phyloP scores from a whole-genome alignment of 2,888 invertebrate genomes.

The Perizoma affinitatum region DNA sequence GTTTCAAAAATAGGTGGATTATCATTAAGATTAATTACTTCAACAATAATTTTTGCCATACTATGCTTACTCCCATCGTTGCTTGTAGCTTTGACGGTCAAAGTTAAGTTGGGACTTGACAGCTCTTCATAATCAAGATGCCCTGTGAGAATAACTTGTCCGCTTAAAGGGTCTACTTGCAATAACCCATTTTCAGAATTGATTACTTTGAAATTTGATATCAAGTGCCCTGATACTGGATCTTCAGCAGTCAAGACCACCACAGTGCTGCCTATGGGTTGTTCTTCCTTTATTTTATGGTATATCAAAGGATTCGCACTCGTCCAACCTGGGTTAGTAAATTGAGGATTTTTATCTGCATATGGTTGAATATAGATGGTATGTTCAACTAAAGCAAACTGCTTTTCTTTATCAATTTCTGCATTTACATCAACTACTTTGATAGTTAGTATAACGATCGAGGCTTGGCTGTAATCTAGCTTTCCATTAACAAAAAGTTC shows the following conservation, averaged over 20 bases:
- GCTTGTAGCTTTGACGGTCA: conserved; percentile 83
- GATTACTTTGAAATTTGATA: conserved; percentile 85
- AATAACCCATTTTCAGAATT: conserved; percentile 82
- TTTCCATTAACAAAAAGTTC: conserved; percentile 87
- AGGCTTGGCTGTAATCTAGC: conserved; percentile 89
- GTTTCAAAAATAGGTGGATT: conserved; percentile 89
- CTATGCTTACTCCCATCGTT: conserved; percentile 83
- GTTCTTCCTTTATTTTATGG: conserved; percentile 89
- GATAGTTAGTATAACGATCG: conserved; percentile 89
- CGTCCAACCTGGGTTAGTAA: conserved; percentile 89
- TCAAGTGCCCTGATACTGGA: conserved; percentile 85
- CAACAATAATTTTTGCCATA: conserved; percentile 87
- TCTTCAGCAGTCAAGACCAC: conserved; percentile 88
- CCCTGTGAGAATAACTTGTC: conserved; percentile 89
- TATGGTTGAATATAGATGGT: conserved; percentile 91
- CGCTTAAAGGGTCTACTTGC: conserved; percentile 86
- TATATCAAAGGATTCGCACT: conserved; percentile 87
- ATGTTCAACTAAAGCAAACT: conserved; percentile 87
- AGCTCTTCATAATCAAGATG: conserved; percentile 91
- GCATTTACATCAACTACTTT: conserved; percentile 89
- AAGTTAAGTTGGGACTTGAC: conserved; percentile 82
- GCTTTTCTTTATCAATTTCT: conserved; percentile 85
- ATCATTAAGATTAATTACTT: conserved; percentile 90
- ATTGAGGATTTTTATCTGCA: conserved; percentile 90
- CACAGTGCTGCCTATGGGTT: conserved; percentile 89